Base-by-base conservation (phyloP, 2,113 vertebrate genomes). In the Nannobrachium achirus region DNA sequence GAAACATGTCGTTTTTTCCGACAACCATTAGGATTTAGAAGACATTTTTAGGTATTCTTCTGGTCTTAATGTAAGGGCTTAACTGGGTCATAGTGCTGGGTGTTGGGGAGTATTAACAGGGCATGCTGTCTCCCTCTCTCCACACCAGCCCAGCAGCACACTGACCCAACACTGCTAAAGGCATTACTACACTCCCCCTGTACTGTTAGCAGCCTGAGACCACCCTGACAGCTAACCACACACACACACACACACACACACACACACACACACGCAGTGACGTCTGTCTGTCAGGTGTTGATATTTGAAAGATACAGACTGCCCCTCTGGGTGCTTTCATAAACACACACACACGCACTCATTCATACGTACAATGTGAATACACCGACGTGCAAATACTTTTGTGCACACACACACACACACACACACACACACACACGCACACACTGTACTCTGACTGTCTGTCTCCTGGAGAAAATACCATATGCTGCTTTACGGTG, bases 131-230 rank as follows among this genome's bases (percentile, higher is more conserved):
- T 69, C n/a, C n/a, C 62, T 52, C 15, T 76, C 56, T 5, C 63
- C 76, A 78, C 80, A 78, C 80, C 58, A 66, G 64, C 65, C 69
- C 59, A 62, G 52, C 64, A 46, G 52, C 64, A 46, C 48, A 38
- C 76, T 75, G 75, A 76, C 69, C 20, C 46, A 60, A 72, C 60
- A 66, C 87, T 92, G 90, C 70, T 77, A 77, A 91, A 91, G 72
- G 81, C 85, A 89, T 92, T 86, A 89, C 68, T 86, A 89, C 68
- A 83, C 78, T 65, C 70, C 64, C 80, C 78, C 78, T 73, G 52
- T 13, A 38, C 82, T 81, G 83, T 79, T 84, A 64, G 81, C 48
- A 63, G 71, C 75, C 61, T 68, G 60, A 74, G 91, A 91, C 90
- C 91, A 91, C 90, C 90, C 89, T 84, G 86, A 74, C 82, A 81